Evolutionary conservation across 2,113 vertebrate species (phyloP).

Genomic region (Rana temporaria): DNA sequence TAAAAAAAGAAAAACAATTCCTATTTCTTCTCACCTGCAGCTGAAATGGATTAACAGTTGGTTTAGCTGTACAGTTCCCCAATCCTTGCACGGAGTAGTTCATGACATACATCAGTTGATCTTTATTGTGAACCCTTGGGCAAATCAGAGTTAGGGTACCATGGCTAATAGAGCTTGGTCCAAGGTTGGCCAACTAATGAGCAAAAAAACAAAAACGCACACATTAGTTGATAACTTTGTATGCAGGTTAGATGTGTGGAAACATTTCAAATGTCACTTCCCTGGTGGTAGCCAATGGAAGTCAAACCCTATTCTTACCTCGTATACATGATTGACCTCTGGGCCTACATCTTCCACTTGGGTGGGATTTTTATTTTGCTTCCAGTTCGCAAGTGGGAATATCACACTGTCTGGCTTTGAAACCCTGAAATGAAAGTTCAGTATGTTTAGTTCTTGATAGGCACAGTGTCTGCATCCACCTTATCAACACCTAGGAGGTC

Average conservation of each 20-base stretch:
- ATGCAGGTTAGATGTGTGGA: neutral
- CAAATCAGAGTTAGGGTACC: conserved; percentile 81
- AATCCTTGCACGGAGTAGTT: conserved; percentile 74
- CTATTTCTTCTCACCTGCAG: conserved; percentile 75
- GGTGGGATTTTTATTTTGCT: conserved; percentile 67
- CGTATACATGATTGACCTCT: conserved; percentile 84
- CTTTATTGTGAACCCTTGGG: conserved; percentile 73
- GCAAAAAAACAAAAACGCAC: neutral
- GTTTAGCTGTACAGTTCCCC: conserved; percentile 81
- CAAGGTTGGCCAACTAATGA: conserved; percentile 82
- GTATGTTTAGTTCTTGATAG: neutral
- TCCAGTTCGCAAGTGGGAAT: conserved; percentile 82
- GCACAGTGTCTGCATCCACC: too few relatives aligned
- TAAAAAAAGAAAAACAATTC: too few relatives aligned
- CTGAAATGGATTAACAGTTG: conserved; percentile 71
- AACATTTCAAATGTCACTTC: neutral
- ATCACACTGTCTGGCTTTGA: conserved; percentile 86
- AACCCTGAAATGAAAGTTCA: conserved; percentile 70
- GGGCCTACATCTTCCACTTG: conserved; percentile 83
- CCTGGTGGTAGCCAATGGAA: neutral
- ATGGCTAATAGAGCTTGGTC: conserved; percentile 84
- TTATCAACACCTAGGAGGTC: too few relatives aligned
- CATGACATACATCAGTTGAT: conserved; percentile 79
- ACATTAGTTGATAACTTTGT: too few relatives aligned
- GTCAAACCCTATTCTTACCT: conserved; percentile 69